Conservation (phyloP, 35 echinoderm and acorn worm species). For the Anneissia japonica region DNA sequence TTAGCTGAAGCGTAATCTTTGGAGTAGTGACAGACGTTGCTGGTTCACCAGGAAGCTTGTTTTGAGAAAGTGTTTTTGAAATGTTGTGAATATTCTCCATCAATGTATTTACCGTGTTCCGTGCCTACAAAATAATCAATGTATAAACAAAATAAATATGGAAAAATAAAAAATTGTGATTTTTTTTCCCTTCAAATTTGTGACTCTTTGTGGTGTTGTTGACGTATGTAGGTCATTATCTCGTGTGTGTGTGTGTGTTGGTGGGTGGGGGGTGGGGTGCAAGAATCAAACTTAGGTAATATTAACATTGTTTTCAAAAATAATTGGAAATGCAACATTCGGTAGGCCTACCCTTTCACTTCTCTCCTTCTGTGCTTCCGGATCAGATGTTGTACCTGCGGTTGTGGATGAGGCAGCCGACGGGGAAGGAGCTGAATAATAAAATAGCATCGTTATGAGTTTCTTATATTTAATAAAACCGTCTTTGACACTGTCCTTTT, state of each 20-base stretch:
- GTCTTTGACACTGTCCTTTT: no score
- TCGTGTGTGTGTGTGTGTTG: no score
- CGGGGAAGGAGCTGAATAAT: no score
- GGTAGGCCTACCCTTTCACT: not conserved
- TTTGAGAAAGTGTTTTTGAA: slow-evolving; percentile 6
- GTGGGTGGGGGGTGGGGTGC: not conserved
- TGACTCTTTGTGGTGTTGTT: no score
- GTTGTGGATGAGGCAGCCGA: no score
- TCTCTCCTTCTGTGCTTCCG: not conserved
- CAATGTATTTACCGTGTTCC: slow-evolving; percentile 15
- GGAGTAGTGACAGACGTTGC: not conserved
- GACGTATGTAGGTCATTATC: no score
- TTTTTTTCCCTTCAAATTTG: no score
- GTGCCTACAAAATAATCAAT: slow-evolving; percentile 18
- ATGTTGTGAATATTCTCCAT: slow-evolving; percentile 19
- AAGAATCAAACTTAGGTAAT: not conserved
- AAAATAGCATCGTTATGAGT: no score
- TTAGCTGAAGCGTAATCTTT: slow-evolving; percentile 15
- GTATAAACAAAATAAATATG: not conserved
- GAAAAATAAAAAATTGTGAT: not conserved
- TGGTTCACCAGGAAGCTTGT: slow-evolving; percentile 46
- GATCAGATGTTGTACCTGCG: not conserved
- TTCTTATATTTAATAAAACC: no score
- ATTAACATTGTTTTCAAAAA: not conserved
- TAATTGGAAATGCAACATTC: not conserved